Percentiles rank a stretch among this genome's conserved stretches.
Evolutionary conservation across 2,113 vertebrate genomes (phyloP).

Genomic region (Salvator merianae): DNA sequence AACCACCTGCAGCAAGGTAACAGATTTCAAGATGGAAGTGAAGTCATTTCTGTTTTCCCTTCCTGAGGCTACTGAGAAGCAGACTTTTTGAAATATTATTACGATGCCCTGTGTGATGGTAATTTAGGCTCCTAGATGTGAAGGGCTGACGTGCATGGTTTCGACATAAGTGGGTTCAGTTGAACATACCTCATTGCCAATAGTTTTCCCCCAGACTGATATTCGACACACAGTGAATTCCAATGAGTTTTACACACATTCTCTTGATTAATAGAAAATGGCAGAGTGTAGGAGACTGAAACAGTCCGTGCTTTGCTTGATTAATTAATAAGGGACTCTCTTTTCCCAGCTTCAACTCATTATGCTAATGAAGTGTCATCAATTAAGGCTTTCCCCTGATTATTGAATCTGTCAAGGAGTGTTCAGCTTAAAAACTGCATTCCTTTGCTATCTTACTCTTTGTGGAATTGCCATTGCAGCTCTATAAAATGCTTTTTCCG

Average conservation of each 20-base stretch:
- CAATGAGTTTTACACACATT: slow-evolving; percentile 75
- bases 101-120: slow-evolving; percentile 53
- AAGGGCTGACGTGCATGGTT: slow-evolving; percentile 53
- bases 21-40: slow-evolving; percentile 15
- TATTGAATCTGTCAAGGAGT: slow-evolving; percentile 81
- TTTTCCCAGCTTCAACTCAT: slow-evolving; percentile 81
- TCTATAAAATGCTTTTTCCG: slow-evolving; percentile 64
- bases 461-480: slow-evolving; percentile 62
- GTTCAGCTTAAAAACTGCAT: slow-evolving; percentile 72
- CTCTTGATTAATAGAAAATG: slow-evolving; percentile 81
- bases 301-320: slow-evolving; percentile 80
- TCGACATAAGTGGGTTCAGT: slow-evolving; percentile 58
- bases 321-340: slow-evolving; percentile 83
- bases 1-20: slow-evolving; percentile 44
- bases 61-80: slow-evolving; percentile 43
- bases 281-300: slow-evolving; percentile 77
- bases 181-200: slow-evolving; percentile 59
- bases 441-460: slow-evolving; percentile 67
- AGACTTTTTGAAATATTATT: slow-evolving; percentile 50
- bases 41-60: slow-evolving; percentile 47
- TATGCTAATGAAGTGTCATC: slow-evolving; percentile 86
- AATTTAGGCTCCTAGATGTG: slow-evolving; percentile 51
- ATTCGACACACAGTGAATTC: slow-evolving; percentile 69
- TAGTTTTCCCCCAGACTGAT: slow-evolving; percentile 64
- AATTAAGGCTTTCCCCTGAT: slow-evolving; percentile 83